These are phyloP conservation scores for Agonopterix arenella DNA, from an alignment of 2,888 invertebrate species.

Conservation along the genomic window DNA sequence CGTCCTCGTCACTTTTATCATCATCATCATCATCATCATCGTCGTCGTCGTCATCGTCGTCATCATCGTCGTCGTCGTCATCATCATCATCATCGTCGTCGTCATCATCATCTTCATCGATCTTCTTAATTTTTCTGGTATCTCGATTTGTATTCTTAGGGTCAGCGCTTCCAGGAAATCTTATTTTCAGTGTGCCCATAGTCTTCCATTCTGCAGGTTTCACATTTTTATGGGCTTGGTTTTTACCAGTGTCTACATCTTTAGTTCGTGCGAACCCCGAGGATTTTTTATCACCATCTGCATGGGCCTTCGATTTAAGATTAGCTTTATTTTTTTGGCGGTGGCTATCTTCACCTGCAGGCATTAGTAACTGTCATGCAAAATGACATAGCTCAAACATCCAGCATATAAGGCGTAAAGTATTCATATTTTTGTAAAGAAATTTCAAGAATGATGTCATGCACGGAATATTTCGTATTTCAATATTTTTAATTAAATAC, in stretches of 20 bases:
- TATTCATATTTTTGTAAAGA: slow-evolving; percentile 32
- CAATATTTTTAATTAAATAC: slow-evolving; percentile 31
- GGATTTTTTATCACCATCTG: slow-evolving; percentile 64
- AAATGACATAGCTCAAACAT: slow-evolving; percentile 77
- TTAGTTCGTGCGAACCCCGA: slow-evolving; percentile 44
- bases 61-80: slow-evolving; percentile 37
- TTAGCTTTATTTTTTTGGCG: slow-evolving; percentile 64
- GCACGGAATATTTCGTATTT: slow-evolving; percentile 57
- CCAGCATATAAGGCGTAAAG: slow-evolving; percentile 68
- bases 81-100: slow-evolving; percentile 40
- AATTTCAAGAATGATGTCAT: slow-evolving; percentile 71
- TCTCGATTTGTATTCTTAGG: slow-evolving; percentile 18
- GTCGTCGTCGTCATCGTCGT: slow-evolving; percentile 34
- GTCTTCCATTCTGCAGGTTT: slow-evolving; percentile 41
- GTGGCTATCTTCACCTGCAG: slow-evolving; percentile 77
- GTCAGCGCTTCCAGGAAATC: slow-evolving; percentile 25
- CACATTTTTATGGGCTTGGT: slow-evolving; percentile 22
- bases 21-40: slow-evolving; percentile 62
- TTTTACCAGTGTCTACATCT: slow-evolving; percentile 27
- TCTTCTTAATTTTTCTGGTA: slow-evolving; percentile 12
- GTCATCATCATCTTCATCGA: slow-evolving; percentile 23
- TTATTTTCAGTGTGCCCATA: slow-evolving; percentile 52
- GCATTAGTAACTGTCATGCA: slow-evolving; percentile 79
- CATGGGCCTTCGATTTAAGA: slow-evolving; percentile 69
- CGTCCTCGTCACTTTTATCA: slow-evolving; percentile 24